These are phyloP conservation scores for Matsumurasca onukii DNA, from an alignment of 1,140 invertebrate species.

Conservation along the genomic window DNA sequence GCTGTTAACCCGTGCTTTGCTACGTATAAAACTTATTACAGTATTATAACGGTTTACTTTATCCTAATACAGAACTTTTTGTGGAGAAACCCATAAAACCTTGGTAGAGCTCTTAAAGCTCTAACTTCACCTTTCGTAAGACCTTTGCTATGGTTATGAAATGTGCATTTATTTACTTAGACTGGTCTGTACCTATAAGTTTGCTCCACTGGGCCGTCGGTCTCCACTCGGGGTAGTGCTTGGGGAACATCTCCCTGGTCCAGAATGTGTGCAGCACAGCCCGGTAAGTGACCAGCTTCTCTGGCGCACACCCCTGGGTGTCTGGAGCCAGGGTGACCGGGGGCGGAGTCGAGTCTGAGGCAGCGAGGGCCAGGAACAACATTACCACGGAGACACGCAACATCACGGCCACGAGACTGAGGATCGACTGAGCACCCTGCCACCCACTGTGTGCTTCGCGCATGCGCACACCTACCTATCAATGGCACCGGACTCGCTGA, in stretches of 20 bases:
- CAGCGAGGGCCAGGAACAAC: neutral
- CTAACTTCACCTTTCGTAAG: too few relatives aligned
- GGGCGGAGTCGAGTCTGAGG: neutral
- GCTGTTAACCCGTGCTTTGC: too few relatives aligned
- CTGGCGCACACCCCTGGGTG: slow-evolving; percentile 46
- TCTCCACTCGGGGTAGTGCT: slow-evolving; percentile 89
- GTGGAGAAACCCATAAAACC: too few relatives aligned
- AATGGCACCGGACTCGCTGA: too few relatives aligned
- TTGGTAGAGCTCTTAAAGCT: too few relatives aligned
- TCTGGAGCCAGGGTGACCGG: neutral
- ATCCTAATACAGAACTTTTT: too few relatives aligned
- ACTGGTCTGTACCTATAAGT: slow-evolving; percentile 85
- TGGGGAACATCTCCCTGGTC: slow-evolving; percentile 85
- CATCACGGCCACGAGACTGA: slow-evolving; percentile 38
- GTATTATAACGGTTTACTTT: too few relatives aligned
- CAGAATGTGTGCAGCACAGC: slow-evolving; percentile 85
- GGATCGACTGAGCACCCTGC: slow-evolving; percentile 38
- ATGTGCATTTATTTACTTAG: too few relatives aligned
- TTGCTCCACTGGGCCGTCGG: slow-evolving; percentile 90
- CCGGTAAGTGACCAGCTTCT: slow-evolving; percentile 79
- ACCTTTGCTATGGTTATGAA: too few relatives aligned
- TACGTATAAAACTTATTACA: too few relatives aligned
- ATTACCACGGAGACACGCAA: slow-evolving; percentile 9
- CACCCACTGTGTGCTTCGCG: too few relatives aligned
- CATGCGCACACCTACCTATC: too few relatives aligned